Conservation (phyloP, 2,113 vertebrate genomes). For the Rhinoptilus africanus region DNA sequence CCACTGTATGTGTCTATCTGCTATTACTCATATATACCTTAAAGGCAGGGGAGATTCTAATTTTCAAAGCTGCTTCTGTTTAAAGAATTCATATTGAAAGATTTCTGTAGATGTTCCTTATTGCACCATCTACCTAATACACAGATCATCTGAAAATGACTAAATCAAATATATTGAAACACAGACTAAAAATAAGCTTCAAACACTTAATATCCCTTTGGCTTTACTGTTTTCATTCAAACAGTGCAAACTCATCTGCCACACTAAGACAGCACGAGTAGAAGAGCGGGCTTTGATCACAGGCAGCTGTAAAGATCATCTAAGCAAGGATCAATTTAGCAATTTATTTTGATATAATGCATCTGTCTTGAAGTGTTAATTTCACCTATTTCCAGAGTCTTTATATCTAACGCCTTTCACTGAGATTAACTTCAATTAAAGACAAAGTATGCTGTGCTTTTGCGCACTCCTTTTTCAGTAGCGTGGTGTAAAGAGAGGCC, state of each 20-base stretch:
- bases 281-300: not conserved
- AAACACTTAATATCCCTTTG: not conserved
- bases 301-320: not conserved
- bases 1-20: not conserved
- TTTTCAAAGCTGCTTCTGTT: not conserved
- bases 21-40: not conserved
- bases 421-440: not conserved
- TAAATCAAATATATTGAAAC: not conserved
- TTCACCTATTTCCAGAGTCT: not conserved
- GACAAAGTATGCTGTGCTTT: not conserved
- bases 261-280: not conserved
- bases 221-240: not conserved
- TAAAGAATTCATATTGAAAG: not conserved
- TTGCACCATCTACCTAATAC: not conserved
- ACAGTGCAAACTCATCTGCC: not conserved
- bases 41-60: not conserved
- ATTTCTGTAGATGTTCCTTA: not conserved
- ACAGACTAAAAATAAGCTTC: not conserved
- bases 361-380: not conserved
- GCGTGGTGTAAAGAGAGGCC: not conserved
- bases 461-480: fast-evolving
- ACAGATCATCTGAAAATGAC: not conserved
- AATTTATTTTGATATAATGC: not conserved
- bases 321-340: not conserved
- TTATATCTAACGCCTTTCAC: not conserved